A percentile compares a stretch with the other conserved stretches of the same genome.
These are phyloP conservation scores for Amphipoea oculea DNA, from an alignment of 2,888 invertebrate species.

Conservation along the genomic window DNA sequence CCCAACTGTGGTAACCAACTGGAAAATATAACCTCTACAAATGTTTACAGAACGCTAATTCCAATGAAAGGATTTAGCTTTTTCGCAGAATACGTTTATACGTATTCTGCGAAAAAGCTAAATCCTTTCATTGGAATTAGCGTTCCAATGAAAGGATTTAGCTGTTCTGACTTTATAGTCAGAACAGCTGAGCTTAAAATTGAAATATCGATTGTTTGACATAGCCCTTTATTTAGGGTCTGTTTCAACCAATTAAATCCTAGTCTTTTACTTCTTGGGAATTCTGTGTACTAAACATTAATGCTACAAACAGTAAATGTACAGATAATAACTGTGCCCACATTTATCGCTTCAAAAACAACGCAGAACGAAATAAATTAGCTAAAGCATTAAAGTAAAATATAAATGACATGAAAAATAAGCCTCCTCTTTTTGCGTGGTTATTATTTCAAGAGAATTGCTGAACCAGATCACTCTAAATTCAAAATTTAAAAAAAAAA, in stretches of 20 bases:
- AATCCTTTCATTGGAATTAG: neutral
- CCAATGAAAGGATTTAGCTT: neutral
- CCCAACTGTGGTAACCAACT: neutral
- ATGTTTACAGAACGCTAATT: constrained; percentile 1
- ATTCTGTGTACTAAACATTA: neutral
- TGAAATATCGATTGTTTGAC: neutral
- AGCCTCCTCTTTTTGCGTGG: neutral
- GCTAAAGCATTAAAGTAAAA: neutral
- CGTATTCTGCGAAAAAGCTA: neutral
- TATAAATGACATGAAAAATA: neutral
- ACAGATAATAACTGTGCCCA: neutral
- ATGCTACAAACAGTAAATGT: neutral
- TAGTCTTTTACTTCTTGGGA: neutral
- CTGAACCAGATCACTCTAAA: neutral
- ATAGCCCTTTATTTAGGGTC: neutral
- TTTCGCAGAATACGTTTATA: neutral
- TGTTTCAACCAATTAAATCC: neutral
- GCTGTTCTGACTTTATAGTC: too few species aligned
- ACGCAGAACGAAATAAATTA: neutral
- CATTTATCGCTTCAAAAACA: neutral
- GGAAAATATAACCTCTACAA: neutral
- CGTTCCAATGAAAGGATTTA: too few species aligned
- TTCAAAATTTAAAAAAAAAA: neutral
- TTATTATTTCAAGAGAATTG: neutral
- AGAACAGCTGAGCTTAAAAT: neutral